phyloP scores from a whole-genome alignment of 2,113 vertebrate genomes.

The Bungarus multicinctus region DNA sequence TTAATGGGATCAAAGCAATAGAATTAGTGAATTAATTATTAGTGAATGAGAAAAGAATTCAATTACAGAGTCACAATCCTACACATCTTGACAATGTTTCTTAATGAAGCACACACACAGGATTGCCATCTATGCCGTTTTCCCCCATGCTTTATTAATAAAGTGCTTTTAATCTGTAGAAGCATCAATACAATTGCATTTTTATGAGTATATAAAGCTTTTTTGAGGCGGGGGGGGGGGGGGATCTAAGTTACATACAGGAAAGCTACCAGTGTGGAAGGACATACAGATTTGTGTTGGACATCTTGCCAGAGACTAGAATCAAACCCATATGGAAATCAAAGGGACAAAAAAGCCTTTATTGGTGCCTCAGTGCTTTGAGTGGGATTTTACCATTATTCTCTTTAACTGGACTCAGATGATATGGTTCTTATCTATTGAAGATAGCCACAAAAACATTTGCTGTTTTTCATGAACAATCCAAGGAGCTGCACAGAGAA shows the following conservation, averaged over 20 bases:
- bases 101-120: background rate
- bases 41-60: background rate
- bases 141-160: slow-evolving; percentile 16
- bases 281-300: background rate
- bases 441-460: background rate
- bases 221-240: slow-evolving; percentile 9
- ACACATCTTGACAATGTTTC: background rate
- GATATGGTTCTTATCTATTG: background rate
- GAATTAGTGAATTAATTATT: background rate
- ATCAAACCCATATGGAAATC: background rate
- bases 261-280: slow-evolving; percentile 18
- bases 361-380: background rate
- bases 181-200: slow-evolving; percentile 38
- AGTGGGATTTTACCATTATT: background rate
- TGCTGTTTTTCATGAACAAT: background rate
- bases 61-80: background rate
- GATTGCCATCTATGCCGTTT: background rate
- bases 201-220: slow-evolving; percentile 47
- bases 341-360: background rate
- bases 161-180: slow-evolving; percentile 41
- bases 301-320: background rate
- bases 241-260: slow-evolving; percentile 42
- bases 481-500: background rate
- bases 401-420: background rate
- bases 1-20: background rate